phyloP scores from a whole-genome alignment of 2,797 vertebrate species.

The Semotilus atromaculatus region DNA sequence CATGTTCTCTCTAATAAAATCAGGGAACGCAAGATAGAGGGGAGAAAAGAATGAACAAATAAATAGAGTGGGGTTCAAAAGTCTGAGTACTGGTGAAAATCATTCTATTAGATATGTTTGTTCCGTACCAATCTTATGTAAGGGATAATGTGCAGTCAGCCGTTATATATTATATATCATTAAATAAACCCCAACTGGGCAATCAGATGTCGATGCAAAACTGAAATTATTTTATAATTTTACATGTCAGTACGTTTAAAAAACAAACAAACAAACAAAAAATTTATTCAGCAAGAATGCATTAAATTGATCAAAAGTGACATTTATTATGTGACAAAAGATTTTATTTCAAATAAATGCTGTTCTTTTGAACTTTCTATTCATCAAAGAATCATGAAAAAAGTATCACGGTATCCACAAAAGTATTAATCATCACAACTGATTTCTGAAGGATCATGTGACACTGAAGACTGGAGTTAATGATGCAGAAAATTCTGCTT shows the following conservation, averaged over 20 bases:
- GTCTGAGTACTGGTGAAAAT: background rate
- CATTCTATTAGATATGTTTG: background rate
- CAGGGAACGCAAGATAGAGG: constrained; percentile 35
- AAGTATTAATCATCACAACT: background rate
- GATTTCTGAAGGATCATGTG: background rate
- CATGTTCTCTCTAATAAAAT: constrained; percentile 44
- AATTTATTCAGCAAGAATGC: background rate
- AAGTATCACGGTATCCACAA: background rate
- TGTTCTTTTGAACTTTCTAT: background rate
- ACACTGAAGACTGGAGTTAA: background rate
- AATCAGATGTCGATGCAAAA: background rate
- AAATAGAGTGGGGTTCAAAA: background rate
- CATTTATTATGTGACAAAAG: background rate
- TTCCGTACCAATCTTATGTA: background rate
- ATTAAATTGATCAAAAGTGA: background rate
- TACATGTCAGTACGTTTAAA: background rate
- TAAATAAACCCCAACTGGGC: background rate
- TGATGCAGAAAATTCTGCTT: too few species aligned
- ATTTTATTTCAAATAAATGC: background rate
- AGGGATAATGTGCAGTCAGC: background rate
- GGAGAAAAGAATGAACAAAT: constrained; percentile 45
- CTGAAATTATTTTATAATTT: background rate
- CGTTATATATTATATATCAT: background rate
- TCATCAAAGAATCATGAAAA: background rate
- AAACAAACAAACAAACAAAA: too few species aligned